Conservation (phyloP, 2,888 invertebrate species). For the Colletes collaris region DNA sequence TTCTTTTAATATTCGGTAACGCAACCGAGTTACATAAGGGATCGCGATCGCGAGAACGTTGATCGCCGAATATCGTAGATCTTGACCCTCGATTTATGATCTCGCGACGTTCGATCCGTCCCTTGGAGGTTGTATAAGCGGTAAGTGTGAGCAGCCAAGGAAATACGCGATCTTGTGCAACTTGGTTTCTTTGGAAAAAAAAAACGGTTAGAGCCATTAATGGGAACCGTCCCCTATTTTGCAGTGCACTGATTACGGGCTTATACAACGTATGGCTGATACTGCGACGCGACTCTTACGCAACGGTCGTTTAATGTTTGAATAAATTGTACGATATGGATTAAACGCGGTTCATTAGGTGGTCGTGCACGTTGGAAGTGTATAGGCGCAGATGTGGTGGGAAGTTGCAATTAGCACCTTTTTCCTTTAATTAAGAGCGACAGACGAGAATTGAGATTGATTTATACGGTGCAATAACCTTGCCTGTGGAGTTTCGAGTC, state of each 20-base stretch:
- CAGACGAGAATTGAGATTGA: slow-evolving; percentile 9
- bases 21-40: slow-evolving; percentile 14
- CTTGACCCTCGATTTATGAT: background rate
- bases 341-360: slow-evolving; percentile 26
- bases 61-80: slow-evolving; percentile 14
- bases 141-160: slow-evolving; percentile 20
- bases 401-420: slow-evolving; percentile 8
- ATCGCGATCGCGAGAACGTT: background rate
- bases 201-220: slow-evolving; percentile 1
- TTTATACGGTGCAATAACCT: slow-evolving; percentile 8
- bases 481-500: background rate
- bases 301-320: slow-evolving; percentile 43
- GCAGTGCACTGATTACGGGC: slow-evolving; percentile 9
- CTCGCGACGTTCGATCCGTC: slow-evolving; percentile 14
- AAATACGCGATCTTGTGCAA: slow-evolving; percentile 45
- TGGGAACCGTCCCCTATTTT: slow-evolving; percentile 31
- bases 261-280: slow-evolving; percentile 38
- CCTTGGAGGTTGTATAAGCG: background rate
- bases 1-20: slow-evolving; percentile 6
- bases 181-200: background rate
- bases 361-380: background rate
- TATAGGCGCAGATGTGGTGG: background rate
- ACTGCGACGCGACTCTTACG: slow-evolving; percentile 17
- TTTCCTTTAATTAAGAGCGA: slow-evolving; percentile 11
- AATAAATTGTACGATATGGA: slow-evolving; percentile 45